Evolutionary conservation across 2,888 invertebrate species (phyloP), one percentile per base, ranked within the genome.

Genomic region (Cataglyphis altisquamis): DNA sequence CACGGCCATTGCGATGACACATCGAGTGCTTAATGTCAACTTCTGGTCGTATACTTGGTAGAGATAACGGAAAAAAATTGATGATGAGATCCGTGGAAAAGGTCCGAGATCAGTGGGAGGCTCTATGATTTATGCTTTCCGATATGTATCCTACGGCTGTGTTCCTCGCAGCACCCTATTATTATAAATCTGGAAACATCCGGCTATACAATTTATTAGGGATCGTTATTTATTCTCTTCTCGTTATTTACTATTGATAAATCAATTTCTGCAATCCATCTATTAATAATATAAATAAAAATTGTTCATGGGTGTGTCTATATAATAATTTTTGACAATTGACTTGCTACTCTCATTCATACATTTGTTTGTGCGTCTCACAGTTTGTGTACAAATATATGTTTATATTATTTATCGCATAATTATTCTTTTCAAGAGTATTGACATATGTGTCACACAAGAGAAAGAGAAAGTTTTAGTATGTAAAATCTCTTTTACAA

Each of bases 31-130:
- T 68, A 67, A 66, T 55, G 74, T 74, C 82, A 25, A 67, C 18
- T 68, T 82, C 8, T 39, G 45, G 39, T 57, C 62, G 10, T 64
- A 32, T 57, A 75, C 36, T 21, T 55, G 32, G 21, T 45, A 29
- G 15, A 75, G 67, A 82, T 82, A 82, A 82, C 29, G 60, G 67
- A n/a, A 63, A 77, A 39, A 74, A 63, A 64, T 82, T 82, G 73
- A 74, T 64, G 41, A 64, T 74, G 55, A 64, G 64, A 55, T 82
- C 48, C 5, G 48, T 63, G 74, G 15, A 62, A 74, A 82, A 52
- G 74, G n/a, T 63, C 36, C 18, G 63, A 64, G 74, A 74, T 74
- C 81, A 74, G 81, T 39, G 45, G 55, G n/a, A 32, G 60, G 32
- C 39, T 48, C 18, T 66, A 74, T 64, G 62, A 74, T 62, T 74